A percentile compares a stretch with the other conserved stretches of the same genome.
phyloP scores from a whole-genome alignment of 2,113 vertebrate species.

The Electrona antarctica region DNA sequence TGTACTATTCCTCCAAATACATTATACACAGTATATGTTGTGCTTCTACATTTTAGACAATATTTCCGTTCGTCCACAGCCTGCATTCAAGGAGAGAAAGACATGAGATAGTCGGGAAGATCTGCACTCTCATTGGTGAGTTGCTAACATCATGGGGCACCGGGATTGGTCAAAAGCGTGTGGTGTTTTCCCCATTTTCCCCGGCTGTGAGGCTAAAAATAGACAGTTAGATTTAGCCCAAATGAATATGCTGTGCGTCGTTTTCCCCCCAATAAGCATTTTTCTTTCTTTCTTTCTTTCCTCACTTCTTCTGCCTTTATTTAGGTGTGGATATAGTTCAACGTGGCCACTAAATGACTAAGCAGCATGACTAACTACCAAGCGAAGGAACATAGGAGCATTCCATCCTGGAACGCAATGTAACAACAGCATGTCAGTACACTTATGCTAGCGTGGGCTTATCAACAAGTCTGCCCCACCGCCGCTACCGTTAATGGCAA shows the following conservation, averaged over 20 bases:
- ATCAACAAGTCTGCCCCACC: constrained; percentile 29
- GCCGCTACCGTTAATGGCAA: constrained; percentile 23
- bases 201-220: constrained; percentile 68
- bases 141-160: constrained; percentile 15
- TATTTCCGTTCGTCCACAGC: background rate
- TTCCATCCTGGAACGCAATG: constrained; percentile 44
- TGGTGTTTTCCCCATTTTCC: constrained; percentile 57
- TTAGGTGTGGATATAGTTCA: constrained; percentile 33
- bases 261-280: constrained; percentile 22
- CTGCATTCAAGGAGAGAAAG: background rate
- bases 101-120: background rate
- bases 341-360: constrained; percentile 16
- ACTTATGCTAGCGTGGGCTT: constrained; percentile 15
- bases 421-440: constrained; percentile 28
- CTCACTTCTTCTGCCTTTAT: constrained; percentile 2
- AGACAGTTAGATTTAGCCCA: constrained; percentile 60
- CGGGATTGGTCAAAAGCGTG: constrained; percentile 61
- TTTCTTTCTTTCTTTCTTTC: background rate
- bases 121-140: constrained; percentile 52
- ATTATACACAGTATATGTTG: too few species aligned
- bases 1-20: too few species aligned
- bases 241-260: constrained; percentile 49
- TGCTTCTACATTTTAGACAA: background rate
- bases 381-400: constrained; percentile 11
- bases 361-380: background rate